Evolutionary conservation across 2,888 invertebrate genomes (phyloP), one percentile per base, ranked within the genome.

Genomic region (Drosophila hamatofila): DNA sequence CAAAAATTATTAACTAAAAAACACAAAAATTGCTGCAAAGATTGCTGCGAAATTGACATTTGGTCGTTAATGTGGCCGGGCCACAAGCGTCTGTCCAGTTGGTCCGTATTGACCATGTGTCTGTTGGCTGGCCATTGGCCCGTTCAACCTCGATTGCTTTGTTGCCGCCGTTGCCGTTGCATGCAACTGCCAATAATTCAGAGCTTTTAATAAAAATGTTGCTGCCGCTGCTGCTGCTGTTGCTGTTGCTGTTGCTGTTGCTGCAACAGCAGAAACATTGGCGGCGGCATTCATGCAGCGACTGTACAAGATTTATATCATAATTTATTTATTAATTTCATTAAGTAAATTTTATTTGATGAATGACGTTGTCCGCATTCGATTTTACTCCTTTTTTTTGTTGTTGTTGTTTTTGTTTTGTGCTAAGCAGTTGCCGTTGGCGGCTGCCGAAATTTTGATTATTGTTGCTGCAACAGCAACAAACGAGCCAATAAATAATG

Each of bases 301-400:
- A 75, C 68, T 74, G 85, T 63, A 71, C 81, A 88, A 89, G 85
- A 86, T 88, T 89, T 89, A 89, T 87, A 88, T 89, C 90, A 89
- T 89, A 87, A 87, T 87, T 89, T 87, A 89, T 87, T 87, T 89
- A 87, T 87, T 87, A 87, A 87, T 87, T 87, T 87, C 89, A 88
- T 87, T 87, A 88, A 89, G 90, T 88, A 89, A 89, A 89, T 89
- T 89, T 71, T 73, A 75, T 84, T 80, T 86, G 86, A 86, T 86
- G 83, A 75, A 86, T 80, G 86, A 83, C 73, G 85, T 72, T 86
- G 88, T 89, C 81, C 69, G 75, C 80, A 56, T 72, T 54, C 54
- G 54, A 25, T 54, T 37, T 39, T 54, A 14, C 52, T 18, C 12
- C 25, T 16, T 37, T 25, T 35, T 69, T 61, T 68, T 30, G 37